A percentile compares a stretch with the other conserved stretches of the same genome.
Evolutionary conservation across 2,113 vertebrate genomes (phyloP).

Genomic region (Gavia stellata): DNA sequence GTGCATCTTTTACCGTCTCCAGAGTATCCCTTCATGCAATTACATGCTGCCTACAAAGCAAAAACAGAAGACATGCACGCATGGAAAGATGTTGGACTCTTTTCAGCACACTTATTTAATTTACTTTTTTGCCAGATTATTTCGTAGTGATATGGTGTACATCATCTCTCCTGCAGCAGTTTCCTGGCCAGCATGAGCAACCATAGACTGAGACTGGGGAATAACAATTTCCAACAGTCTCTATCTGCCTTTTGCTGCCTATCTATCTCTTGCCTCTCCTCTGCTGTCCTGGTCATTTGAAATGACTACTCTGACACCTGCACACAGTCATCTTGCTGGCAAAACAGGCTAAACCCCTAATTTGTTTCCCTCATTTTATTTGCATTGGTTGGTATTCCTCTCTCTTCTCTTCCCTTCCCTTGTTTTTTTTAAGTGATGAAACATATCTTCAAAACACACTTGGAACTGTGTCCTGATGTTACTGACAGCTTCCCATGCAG

Average conservation of each 20-base stretch:
- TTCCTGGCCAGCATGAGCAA: not conserved
- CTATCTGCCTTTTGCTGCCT: not conserved
- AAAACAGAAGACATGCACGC: not conserved
- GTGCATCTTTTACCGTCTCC: constrained; percentile 82
- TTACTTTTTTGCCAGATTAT: not conserved
- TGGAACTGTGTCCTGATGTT: not conserved
- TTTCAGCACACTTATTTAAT: not conserved
- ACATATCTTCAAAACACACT: not conserved
- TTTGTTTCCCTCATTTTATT: not conserved
- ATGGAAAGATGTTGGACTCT: not conserved
- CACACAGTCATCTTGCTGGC: not conserved
- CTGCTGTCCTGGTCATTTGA: not conserved
- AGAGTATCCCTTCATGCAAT: constrained; percentile 76
- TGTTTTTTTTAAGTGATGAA: not conserved
- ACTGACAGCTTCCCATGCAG: not conserved
- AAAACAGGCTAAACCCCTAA: not conserved
- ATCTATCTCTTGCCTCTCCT: not conserved
- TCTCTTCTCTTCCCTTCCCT: not conserved
- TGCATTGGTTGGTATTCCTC: not conserved
- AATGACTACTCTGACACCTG: not conserved
- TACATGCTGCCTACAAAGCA: constrained; percentile 79
- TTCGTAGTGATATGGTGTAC: not conserved
- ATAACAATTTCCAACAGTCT: not conserved
- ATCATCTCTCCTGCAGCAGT: not conserved
- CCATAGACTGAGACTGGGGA: not conserved